A percentile compares a stretch with the other conserved stretches of the same genome.
phyloP scores from a whole-genome alignment of 2,797 vertebrate species.

The Platalea minor region DNA sequence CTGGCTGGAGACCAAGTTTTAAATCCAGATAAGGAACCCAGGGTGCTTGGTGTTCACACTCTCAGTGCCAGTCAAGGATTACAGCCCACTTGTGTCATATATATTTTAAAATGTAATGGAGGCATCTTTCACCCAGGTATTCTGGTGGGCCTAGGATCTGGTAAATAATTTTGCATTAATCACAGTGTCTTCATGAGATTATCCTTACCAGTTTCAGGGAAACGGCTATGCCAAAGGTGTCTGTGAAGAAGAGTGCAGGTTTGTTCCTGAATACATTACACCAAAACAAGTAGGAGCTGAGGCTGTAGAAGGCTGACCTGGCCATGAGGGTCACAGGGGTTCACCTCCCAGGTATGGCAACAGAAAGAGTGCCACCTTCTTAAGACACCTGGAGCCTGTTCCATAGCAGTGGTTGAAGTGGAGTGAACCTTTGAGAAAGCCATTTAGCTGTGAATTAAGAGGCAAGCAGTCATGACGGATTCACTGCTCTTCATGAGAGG shows the following conservation, averaged over 20 bases:
- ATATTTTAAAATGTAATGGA: not conserved
- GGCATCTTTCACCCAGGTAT: not conserved
- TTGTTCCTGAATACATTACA: not conserved
- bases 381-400: not conserved
- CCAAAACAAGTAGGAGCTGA: fast-evolving
- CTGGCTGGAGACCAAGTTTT: not conserved
- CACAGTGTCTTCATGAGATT: not conserved
- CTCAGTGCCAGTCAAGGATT: not conserved
- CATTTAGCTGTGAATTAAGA: not conserved
- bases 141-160: no score
- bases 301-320: not conserved
- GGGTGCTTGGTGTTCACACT: not conserved
- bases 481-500: not conserved
- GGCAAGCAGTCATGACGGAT: not conserved
- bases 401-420: not conserved
- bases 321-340: not conserved
- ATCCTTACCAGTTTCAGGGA: not conserved
- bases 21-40: not conserved
- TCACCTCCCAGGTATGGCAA: not conserved
- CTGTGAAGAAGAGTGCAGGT: fast-evolving
- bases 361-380: not conserved
- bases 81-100: not conserved
- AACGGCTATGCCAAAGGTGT: not conserved
- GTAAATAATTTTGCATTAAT: not conserved
- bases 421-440: not conserved